Percentiles rank a stretch among this genome's conserved stretches.
Evolutionary conservation across 2,113 vertebrate species (phyloP).

Genomic region (Emydocephalus ijimae): DNA sequence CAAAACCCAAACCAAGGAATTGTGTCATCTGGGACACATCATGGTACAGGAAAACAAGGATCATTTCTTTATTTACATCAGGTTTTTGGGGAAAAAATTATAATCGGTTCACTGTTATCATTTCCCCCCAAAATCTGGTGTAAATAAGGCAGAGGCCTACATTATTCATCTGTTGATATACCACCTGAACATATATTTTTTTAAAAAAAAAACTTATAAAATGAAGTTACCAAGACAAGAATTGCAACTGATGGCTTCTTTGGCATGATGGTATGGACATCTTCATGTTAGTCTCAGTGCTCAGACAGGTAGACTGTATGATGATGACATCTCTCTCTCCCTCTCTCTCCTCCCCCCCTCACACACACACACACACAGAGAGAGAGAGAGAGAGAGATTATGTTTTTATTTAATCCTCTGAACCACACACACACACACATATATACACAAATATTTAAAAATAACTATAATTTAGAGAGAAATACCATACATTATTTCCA

Average conservation of each 20-base stretch:
- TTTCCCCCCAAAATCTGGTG: not conserved
- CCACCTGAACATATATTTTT: not conserved
- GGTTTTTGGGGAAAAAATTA: not conserved
- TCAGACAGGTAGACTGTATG: not conserved
- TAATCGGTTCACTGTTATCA: not conserved
- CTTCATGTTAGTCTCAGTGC: not conserved
- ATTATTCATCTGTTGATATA: not conserved
- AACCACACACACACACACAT: not conserved
- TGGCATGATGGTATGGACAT: not conserved
- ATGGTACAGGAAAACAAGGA: not conserved
- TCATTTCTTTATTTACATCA: not conserved
- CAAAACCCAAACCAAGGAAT: not conserved
- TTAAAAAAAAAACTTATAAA: not conserved
- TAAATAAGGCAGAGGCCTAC: not conserved
- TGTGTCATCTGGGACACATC: not conserved
- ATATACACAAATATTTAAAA: not conserved
- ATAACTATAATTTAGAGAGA: not conserved
- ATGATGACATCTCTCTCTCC: too few species aligned
- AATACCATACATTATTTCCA: not conserved
- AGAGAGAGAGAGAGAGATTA: not conserved
- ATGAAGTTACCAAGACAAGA: not conserved
- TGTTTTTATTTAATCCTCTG: not conserved
- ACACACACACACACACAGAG: not conserved
- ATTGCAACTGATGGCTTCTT: not conserved
- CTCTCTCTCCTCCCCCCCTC: too few species aligned